Percentiles rank a stretch among this genome's conserved stretches.
These are phyloP conservation scores for Strongylocentrotus purpuratus DNA, from an alignment of 35 echinoderm and acorn worm genomes.

Conservation along the genomic window DNA sequence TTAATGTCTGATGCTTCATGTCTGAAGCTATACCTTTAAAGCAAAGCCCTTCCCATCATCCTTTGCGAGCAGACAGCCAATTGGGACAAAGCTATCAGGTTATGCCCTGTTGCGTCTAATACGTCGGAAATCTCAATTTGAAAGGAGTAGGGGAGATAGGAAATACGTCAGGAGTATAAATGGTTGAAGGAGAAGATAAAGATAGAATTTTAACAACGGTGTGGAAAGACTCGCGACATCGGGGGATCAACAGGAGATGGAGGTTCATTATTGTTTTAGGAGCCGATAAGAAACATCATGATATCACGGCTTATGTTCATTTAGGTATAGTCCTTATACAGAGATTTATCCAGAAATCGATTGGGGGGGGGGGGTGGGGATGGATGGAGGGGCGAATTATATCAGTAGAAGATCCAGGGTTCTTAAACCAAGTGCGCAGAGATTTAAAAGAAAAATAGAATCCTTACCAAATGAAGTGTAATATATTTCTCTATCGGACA, in stretches of 20 bases:
- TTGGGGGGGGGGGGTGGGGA: too few relatives aligned
- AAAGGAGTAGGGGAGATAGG: neutral
- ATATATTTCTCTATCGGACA: too few relatives aligned
- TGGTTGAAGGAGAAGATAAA: neutral
- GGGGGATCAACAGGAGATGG: neutral
- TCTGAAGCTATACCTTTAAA: neutral
- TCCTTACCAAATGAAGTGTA: too few relatives aligned
- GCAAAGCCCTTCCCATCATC: neutral
- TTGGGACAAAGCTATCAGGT: neutral
- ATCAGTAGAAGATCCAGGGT: too few relatives aligned
- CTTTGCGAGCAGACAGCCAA: neutral
- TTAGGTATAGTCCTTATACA: too few relatives aligned
- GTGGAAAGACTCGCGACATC: neutral
- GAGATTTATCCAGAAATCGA: too few relatives aligned
- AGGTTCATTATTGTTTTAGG: neutral
- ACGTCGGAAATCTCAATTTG: slow-evolving; percentile 11
- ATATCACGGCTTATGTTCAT: too few relatives aligned
- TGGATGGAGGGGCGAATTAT: too few relatives aligned
- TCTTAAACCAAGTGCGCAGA: too few relatives aligned
- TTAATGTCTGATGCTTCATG: neutral
- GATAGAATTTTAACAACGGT: neutral
- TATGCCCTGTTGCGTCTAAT: neutral
- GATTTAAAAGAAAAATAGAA: too few relatives aligned
- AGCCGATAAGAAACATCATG: neutral
- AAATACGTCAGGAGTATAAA: neutral